These are phyloP conservation scores for Formica exsecta DNA, from an alignment of 1,140 invertebrate genomes.

Conservation along the genomic window DNA sequence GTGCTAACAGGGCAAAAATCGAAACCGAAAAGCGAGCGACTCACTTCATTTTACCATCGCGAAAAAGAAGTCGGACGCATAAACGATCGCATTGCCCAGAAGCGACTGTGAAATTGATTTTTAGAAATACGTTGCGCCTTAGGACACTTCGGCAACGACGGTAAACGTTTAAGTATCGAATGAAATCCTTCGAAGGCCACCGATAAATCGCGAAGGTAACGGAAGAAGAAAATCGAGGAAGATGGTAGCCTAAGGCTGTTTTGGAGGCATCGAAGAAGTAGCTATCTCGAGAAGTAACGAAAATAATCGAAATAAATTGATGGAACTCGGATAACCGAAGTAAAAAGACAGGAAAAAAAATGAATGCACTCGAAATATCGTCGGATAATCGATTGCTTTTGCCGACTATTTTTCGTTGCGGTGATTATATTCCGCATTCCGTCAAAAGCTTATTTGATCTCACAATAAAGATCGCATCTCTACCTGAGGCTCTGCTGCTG, in stretches of 20 bases:
- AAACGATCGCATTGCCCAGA: constrained; percentile 62
- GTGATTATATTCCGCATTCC: background rate
- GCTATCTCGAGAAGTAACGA: constrained; percentile 7
- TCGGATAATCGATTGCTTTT: constrained; percentile 33
- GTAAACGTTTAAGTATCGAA: constrained; percentile 33
- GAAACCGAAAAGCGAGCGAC: constrained; percentile 58
- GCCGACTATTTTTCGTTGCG: background rate
- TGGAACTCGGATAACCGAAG: background rate
- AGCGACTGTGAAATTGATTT: constrained; percentile 79
- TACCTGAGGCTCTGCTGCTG: background rate
- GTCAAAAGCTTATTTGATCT: constrained; percentile 25
- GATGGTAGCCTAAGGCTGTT: constrained; percentile 14
- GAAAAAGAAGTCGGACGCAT: constrained; percentile 58
- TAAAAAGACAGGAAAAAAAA: no score
- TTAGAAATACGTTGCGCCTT: constrained; percentile 69
- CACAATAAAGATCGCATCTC: constrained; percentile 16
- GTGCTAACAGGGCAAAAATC: constrained; percentile 65
- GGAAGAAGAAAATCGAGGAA: constrained; percentile 23
- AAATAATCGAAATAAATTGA: constrained; percentile 24
- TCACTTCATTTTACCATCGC: background rate
- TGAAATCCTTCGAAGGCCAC: constrained; percentile 50
- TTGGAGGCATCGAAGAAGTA: constrained; percentile 7
- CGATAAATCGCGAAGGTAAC: constrained; percentile 69
- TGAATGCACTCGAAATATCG: background rate
- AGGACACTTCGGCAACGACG: constrained; percentile 20